Evolutionary conservation across 2,113 vertebrate genomes (phyloP).

Genomic region (Xyliphius kryptos): DNA sequence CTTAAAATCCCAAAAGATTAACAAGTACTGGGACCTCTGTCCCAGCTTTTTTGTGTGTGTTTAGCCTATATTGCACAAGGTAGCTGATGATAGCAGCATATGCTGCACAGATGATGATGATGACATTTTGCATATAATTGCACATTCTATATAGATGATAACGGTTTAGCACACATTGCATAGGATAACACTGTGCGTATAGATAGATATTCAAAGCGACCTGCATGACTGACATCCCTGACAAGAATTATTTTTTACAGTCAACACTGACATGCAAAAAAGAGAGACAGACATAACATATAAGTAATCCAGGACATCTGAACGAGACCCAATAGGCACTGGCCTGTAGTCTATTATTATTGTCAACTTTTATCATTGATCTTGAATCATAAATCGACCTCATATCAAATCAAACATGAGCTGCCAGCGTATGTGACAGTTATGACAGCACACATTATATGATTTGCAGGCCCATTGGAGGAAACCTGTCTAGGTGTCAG

Average conservation of each 20-base stretch:
- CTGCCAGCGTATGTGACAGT: constrained; percentile 14
- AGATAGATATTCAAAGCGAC: constrained; percentile 3
- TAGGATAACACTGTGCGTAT: not conserved
- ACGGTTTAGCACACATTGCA: too few relatives aligned
- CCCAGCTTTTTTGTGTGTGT: too few relatives aligned
- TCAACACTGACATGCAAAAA: not conserved
- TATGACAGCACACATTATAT: constrained; percentile 38
- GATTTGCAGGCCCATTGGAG: constrained; percentile 33
- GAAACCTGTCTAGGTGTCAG: constrained; percentile 36
- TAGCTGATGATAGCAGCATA: too few relatives aligned
- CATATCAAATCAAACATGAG: too few relatives aligned
- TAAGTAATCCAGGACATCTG: constrained; percentile 22
- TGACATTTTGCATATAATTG: too few relatives aligned
- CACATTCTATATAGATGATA: too few relatives aligned
- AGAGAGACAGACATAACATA: not conserved
- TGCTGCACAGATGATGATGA: too few relatives aligned
- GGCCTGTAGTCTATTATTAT: constrained; percentile 2
- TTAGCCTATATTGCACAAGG: too few relatives aligned
- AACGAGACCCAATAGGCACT: constrained; percentile 6
- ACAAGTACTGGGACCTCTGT: too few relatives aligned
- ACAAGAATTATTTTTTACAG: not conserved
- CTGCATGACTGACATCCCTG: not conserved
- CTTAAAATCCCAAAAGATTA: too few relatives aligned
- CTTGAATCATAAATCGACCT: constrained; percentile 8
- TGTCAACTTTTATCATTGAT: constrained; percentile 27